A percentile compares a stretch with the other conserved stretches of the same genome.
These are phyloP conservation scores for Nothobranchius kuhntae DNA, from an alignment of 2,113 vertebrate genomes.

Conservation along the genomic window DNA sequence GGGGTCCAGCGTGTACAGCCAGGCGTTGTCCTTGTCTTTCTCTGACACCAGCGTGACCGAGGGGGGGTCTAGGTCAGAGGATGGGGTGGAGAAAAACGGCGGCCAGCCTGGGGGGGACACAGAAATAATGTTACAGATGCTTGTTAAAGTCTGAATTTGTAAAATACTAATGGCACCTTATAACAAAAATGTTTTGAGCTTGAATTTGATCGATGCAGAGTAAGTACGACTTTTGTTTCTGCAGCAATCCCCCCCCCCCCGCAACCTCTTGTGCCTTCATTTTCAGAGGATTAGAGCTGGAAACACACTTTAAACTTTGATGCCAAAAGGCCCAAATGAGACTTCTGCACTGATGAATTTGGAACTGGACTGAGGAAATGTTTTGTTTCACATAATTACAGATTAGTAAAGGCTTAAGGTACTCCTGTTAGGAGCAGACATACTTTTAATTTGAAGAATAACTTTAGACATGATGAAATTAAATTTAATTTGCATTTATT, in stretches of 20 bases:
- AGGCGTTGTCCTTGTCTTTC: constrained; percentile 88
- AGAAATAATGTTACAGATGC: not conserved
- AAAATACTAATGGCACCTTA: too few relatives aligned
- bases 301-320: too few relatives aligned
- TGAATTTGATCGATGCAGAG: not conserved
- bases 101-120: constrained; percentile 70
- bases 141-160: too few relatives aligned
- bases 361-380: not conserved
- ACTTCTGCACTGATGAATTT: not conserved
- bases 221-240: too few relatives aligned
- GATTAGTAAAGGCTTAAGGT: too few relatives aligned
- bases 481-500: too few relatives aligned
- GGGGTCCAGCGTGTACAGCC: constrained; percentile 94
- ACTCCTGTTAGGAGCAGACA: too few relatives aligned
- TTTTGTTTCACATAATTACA: not conserved
- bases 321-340: not conserved
- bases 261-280: not conserved
- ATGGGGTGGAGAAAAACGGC: constrained; percentile 67
- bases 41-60: constrained; percentile 82
- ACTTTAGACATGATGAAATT: too few relatives aligned
- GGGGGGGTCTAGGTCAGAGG: constrained; percentile 70
- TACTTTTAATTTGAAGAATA: too few relatives aligned
- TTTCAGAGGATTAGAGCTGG: too few relatives aligned
- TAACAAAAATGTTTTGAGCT: too few relatives aligned
- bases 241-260: not conserved